These are phyloP conservation scores for Drosophila kanapiae DNA, from an alignment of 1,140 invertebrate species.

Conservation along the genomic window DNA sequence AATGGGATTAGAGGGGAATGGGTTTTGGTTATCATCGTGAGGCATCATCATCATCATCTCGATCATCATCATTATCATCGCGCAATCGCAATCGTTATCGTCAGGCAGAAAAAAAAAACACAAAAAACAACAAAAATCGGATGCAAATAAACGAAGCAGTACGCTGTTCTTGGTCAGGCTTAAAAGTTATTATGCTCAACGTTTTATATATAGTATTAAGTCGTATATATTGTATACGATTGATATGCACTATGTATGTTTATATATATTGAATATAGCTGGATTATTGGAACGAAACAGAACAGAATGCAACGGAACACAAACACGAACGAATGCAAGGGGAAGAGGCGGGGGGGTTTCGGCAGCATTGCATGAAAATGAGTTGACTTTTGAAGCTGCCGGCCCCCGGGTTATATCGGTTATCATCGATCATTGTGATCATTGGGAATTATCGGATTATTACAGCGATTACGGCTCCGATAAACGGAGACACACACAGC, in stretches of 20 bases:
- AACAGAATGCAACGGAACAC: slow-evolving; percentile 52
- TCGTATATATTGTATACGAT: slow-evolving; percentile 21
- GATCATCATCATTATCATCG: slow-evolving; percentile 7
- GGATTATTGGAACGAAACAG: slow-evolving; percentile 33
- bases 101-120: slow-evolving; percentile 29
- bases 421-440: slow-evolving; percentile 27
- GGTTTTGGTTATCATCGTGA: slow-evolving; percentile 35
- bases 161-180: slow-evolving; percentile 2
- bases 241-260: slow-evolving; percentile 12
- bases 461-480: slow-evolving; percentile 38
- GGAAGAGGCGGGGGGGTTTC: slow-evolving; percentile 2
- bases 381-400: slow-evolving; percentile 24
- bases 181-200: slow-evolving; percentile 47
- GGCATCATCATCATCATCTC: slow-evolving; percentile 16
- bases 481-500: slow-evolving; percentile 38
- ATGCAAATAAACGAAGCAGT: slow-evolving; percentile 26
- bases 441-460: slow-evolving; percentile 22
- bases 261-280: slow-evolving; percentile 22
- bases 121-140: slow-evolving; percentile 42
- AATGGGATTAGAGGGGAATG: slow-evolving; percentile 22
- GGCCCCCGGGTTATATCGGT: slow-evolving; percentile 6
- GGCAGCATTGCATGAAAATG: slow-evolving; percentile 25
- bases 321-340: slow-evolving; percentile 24
- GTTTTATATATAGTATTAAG: not conserved
- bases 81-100: slow-evolving; percentile 24